These are phyloP conservation scores for Tachypleus tridentatus DNA, from an alignment of 1,140 invertebrate genomes.

Conservation along the genomic window DNA sequence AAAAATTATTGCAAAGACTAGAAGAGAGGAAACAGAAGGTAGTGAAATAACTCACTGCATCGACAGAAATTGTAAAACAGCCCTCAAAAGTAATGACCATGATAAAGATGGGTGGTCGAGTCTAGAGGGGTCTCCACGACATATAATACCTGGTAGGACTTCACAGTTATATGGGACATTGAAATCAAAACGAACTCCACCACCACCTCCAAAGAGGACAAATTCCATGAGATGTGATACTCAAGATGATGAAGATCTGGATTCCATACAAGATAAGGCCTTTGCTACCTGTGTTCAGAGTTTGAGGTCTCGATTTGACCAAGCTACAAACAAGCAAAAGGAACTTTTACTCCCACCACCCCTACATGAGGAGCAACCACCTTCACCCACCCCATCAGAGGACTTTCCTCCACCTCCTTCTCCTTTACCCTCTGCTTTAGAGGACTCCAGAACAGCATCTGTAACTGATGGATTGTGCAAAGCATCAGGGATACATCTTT, in stretches of 20 bases:
- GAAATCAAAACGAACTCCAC: constrained; percentile 47
- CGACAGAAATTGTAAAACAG: too few species aligned
- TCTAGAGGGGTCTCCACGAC: too few species aligned
- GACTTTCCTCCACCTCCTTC: constrained; percentile 39
- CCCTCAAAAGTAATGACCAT: too few species aligned
- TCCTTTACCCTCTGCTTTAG: constrained; percentile 30
- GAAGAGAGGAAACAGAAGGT: constrained; percentile 9
- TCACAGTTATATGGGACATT: constrained; percentile 19
- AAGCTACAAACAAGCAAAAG: constrained; percentile 13
- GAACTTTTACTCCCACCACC: constrained; percentile 21
- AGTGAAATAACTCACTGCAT: too few species aligned
- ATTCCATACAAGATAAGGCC: constrained; percentile 28
- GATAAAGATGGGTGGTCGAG: too few species aligned
- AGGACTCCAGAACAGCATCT: constrained; percentile 15
- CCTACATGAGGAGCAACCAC: constrained; percentile 21
- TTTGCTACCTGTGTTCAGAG: constrained; percentile 39
- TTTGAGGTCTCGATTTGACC: constrained; percentile 34
- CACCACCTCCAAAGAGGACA: constrained; percentile 67
- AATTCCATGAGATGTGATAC: constrained; percentile 35
- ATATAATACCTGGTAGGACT: too few species aligned
- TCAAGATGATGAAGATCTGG: not conserved
- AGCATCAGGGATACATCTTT: constrained; percentile 17
- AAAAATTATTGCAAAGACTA: constrained; percentile 45
- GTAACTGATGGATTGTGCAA: not conserved
- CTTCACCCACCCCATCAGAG: constrained; percentile 28